Evolutionary conservation across 2,113 vertebrate species (phyloP), one percentile per base, ranked within the genome.

Genomic region (Cryptotis parvus): DNA sequence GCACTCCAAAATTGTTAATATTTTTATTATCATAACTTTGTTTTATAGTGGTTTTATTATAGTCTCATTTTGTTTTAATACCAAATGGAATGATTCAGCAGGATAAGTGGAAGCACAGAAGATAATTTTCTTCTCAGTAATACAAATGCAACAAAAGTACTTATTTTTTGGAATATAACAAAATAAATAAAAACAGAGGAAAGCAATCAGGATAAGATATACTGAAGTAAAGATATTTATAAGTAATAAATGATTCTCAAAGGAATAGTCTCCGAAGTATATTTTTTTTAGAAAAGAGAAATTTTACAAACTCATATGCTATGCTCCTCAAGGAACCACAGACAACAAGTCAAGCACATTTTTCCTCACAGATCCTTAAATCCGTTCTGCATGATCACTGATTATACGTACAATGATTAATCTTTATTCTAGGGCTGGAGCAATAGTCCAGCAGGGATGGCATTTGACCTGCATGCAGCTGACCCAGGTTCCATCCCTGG

Each of bases 51-150:
- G 43, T 39, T 80, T 33, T n/a, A 6, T n/a, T 70, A 39, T 22
- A 26, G 20, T 22, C 24, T 72, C 9, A 72, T 26, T 72, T 9
- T 49, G 9, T 70, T 70, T 52, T 63, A 72, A 3, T 41, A 8
- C 49, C 49, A 5, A 37, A 9, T 7, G n/a, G 0, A n/a, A 3
- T 39, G 0, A 1, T 49, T 72, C 15, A 29, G 5, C 35, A 27
- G 29, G 2, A 29, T 6, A 43, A 39, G 45, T 33, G 45, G 16
- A 49, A 15, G 66, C 39, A 24, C 7, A 37, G 12, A 12, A 33
- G 24, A 24, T 3, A 66, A 73, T 7, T 12, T 43, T 24, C 11
- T 29, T 37, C 2, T 12, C 9, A 24, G 26, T 37, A 20, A 20
- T 61, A 11, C 8, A 82, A 82, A 58, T 45, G 1, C 6, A 43